These are phyloP conservation scores for Falcaria lacertinaria DNA, from an alignment of 2,888 invertebrate species.

Conservation along the genomic window DNA sequence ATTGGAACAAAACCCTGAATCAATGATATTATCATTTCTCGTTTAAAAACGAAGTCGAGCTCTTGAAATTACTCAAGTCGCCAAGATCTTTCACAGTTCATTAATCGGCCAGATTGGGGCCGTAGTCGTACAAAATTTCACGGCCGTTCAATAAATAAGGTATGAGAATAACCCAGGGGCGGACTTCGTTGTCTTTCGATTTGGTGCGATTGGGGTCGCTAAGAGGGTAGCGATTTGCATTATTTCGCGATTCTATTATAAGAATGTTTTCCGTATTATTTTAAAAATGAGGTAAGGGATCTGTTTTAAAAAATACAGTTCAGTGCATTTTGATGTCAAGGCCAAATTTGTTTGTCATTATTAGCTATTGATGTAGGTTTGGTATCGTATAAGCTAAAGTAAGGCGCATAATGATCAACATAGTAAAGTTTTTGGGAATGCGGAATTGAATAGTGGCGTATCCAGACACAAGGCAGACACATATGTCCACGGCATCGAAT, in stretches of 20 bases:
- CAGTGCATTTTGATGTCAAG: too few species aligned
- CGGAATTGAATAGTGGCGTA: too few species aligned
- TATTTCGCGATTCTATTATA: not conserved
- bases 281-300: too few species aligned
- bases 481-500: too few species aligned
- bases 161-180: conserved; percentile 10
- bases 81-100: conserved; percentile 71
- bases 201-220: not conserved
- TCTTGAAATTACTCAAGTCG: conserved; percentile 59
- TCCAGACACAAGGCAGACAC: too few species aligned
- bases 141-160: conserved; percentile 44
- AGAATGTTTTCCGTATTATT: not conserved
- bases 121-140: conserved; percentile 49
- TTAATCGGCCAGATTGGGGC: conserved; percentile 65
- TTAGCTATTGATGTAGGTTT: too few species aligned
- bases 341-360: too few species aligned
- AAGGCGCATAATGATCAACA: too few species aligned
- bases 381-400: too few species aligned
- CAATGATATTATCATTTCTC: conserved; percentile 49
- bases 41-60: conserved; percentile 45
- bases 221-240: not conserved
- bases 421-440: too few species aligned
- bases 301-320: too few species aligned
- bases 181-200: conserved; percentile 15
- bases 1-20: too few species aligned